Base-by-base conservation (phyloP, 2,888 invertebrate species). In the Drosophila testacea region DNA sequence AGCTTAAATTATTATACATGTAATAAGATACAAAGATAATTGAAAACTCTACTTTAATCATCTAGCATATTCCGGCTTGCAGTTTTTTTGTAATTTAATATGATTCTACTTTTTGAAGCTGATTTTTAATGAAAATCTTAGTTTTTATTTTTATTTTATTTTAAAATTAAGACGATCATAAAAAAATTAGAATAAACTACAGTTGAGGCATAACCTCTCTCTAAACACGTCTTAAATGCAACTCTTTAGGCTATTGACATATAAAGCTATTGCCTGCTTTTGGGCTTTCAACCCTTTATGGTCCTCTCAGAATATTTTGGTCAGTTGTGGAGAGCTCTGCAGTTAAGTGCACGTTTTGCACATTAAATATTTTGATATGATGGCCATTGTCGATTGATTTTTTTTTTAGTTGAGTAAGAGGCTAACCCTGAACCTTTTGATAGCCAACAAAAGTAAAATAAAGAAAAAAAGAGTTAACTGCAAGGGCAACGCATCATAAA, bases 331-430 rank as follows among this genome's bases (percentile, higher is more conserved):
- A 10, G 42, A 32, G 28, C 16, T n/a, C 9, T 39, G 55, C 34
- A 56, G 28, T 56, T 30, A 54, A 61, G 27, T 73, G 61, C 83
- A 78, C 83, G 83, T 83, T 83, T 60, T 48, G 60, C 46, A 54
- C 67, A 78, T 83, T 67, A 70, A 82, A 67, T 50, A 57, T 70
- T 68, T 79, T 68, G 65, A 76, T 71, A 66, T 56, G 61, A 11
- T 62, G 42, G 16, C 46, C 54, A 65, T 28, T 63, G 38, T 50
- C 11, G 56, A 83, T 83, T 81, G 81, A 76, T 79, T 76, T 22
- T 32, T 56, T 28, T 36, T 44, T 27, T 10, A 11, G 16, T 16
- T 34, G 38, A 28, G 32, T 62, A 38, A 44, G 36, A 11, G 44
- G 41, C 32, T 41, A 62, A 48, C 62, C 50, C 46, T 59, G 66